Conservation (phyloP, 2,113 vertebrate genomes). For the Tichodroma muraria region DNA sequence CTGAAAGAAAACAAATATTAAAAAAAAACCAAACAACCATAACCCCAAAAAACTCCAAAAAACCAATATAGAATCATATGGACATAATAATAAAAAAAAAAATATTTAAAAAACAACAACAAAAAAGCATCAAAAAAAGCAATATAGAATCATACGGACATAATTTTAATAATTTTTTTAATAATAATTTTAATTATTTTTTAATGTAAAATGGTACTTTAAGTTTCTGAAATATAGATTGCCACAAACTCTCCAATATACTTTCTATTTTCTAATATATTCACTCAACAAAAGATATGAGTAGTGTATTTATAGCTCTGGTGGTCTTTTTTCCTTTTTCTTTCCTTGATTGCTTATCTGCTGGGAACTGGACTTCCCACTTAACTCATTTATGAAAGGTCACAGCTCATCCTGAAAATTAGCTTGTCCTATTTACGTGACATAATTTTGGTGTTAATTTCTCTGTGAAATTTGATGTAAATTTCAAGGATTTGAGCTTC, state of each 20-base stretch:
- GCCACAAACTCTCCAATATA: neutral
- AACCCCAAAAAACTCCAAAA: neutral
- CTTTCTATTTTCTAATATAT: neutral
- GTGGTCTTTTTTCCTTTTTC: neutral
- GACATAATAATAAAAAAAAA: too few species aligned
- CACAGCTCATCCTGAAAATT: neutral
- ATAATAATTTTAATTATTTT: too few species aligned
- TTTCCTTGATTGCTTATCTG: neutral
- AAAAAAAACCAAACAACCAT: neutral
- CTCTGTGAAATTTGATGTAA: neutral
- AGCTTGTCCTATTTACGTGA: neutral
- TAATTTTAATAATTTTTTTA: too few species aligned
- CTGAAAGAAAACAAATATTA: neutral
- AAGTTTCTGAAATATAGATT: neutral
- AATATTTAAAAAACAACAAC: neutral
- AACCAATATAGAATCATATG: neutral
- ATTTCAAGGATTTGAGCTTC: neutral
- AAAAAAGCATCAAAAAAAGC: neutral
- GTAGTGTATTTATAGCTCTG: neutral
- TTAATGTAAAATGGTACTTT: neutral
- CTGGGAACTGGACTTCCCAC: neutral
- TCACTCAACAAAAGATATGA: neutral
- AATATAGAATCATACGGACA: too few species aligned
- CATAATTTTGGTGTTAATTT: neutral
- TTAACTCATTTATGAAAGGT: conserved; percentile 2